A percentile compares a stretch with the other conserved stretches of the same genome.
Conservation (phyloP, 2,113 vertebrate species). For the Pipra filicauda region DNA sequence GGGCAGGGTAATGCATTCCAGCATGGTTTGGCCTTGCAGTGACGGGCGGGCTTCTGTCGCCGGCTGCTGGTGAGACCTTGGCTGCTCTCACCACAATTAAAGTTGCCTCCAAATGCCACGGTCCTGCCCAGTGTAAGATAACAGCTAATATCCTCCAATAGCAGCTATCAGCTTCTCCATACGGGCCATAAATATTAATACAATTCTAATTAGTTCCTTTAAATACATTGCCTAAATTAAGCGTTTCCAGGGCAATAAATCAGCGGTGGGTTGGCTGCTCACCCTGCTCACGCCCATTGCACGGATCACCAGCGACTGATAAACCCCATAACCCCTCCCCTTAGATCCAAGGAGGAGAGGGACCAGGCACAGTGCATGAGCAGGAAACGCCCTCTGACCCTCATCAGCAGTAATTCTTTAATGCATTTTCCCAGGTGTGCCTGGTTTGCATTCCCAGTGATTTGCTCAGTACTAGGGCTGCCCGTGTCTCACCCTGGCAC, state of each 20-base stretch:
- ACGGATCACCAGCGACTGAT: not conserved
- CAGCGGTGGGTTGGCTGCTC: not conserved
- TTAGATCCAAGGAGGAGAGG: not conserved
- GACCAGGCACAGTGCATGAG: not conserved
- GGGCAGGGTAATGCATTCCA: not conserved
- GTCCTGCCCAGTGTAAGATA: conserved; percentile 69
- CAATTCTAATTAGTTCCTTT: conserved; percentile 74
- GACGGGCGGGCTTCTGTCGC: not conserved
- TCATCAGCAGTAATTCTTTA: not conserved
- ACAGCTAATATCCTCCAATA: conserved; percentile 66
- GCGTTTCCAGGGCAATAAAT: conserved; percentile 25
- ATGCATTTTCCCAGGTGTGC: not conserved
- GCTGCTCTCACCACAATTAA: conserved; percentile 24
- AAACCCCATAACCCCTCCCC: not conserved
- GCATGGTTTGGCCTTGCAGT: not conserved
- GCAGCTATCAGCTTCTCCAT: conserved; percentile 66
- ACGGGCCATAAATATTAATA: conserved; percentile 77
- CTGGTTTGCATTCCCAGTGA: not conserved
- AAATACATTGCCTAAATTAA: conserved; percentile 59
- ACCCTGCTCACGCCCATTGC: fast-evolving
- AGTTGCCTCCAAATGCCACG: conserved; percentile 48
- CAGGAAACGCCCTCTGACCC: not conserved
- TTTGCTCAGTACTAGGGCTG: not conserved
- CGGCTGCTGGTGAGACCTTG: not conserved
- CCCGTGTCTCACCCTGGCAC: not conserved